Evolutionary conservation across 2,797 vertebrate genomes (phyloP).

Genomic region (Alcedo quadribrachys): DNA sequence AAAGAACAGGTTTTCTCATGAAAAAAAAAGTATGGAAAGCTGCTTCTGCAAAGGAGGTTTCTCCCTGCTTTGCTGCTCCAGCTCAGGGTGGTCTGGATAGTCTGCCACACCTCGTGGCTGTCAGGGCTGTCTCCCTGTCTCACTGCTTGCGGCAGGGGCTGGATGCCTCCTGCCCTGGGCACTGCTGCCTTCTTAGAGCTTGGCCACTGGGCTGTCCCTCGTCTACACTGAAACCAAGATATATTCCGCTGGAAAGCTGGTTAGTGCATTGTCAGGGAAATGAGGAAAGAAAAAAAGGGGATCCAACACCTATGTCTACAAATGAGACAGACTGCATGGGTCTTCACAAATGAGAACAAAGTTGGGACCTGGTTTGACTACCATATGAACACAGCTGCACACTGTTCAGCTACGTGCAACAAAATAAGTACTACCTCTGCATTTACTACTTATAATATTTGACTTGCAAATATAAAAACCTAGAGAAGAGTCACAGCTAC

Average conservation of each 20-base stretch:
- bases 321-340: not conserved
- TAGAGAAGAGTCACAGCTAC: not conserved
- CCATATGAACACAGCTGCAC: not conserved
- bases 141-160: rapidly evolving
- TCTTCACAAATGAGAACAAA: not conserved
- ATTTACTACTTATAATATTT: not conserved
- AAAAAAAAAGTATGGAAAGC: not conserved
- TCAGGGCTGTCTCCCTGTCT: not conserved
- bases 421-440: not conserved
- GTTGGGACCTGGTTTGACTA: not conserved
- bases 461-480: not conserved
- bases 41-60: not conserved
- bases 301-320: rapidly evolving
- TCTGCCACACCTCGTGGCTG: not conserved
- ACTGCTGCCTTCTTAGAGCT: not conserved
- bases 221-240: not conserved
- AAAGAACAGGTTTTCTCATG: not conserved
- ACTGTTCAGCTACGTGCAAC: not conserved
- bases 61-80: not conserved
- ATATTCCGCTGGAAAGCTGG: not conserved
- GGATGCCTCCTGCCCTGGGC: not conserved
- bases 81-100: not conserved
- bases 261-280: not conserved
- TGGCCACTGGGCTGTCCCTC: not conserved
- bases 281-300: not conserved